Conservation (phyloP, 2,797 vertebrate species). For the Pelochelys cantorii region DNA sequence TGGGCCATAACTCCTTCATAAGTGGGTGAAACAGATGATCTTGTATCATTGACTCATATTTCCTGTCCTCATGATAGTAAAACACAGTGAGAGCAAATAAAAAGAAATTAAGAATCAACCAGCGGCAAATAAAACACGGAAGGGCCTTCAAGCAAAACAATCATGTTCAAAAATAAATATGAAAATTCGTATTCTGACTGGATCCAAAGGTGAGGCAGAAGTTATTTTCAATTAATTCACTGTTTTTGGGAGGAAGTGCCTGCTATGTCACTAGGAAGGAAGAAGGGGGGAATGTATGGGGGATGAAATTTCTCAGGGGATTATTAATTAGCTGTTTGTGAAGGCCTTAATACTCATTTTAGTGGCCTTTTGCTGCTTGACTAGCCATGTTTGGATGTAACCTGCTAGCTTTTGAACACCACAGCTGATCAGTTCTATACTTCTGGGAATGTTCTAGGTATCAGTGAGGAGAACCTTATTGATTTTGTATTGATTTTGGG, state of each 20-base stretch:
- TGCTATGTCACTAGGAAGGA: background rate
- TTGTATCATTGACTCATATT: slow-evolving; percentile 65
- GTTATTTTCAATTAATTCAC: background rate
- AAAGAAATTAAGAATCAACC: slow-evolving; percentile 55
- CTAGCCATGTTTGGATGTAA: background rate
- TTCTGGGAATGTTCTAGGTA: background rate
- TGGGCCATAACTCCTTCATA: slow-evolving; percentile 20
- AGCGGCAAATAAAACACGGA: slow-evolving; percentile 37
- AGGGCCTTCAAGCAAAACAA: slow-evolving; percentile 55
- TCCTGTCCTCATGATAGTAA: slow-evolving; percentile 59
- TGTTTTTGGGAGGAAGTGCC: background rate
- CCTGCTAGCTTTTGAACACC: background rate
- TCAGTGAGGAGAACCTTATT: background rate
- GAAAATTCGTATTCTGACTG: slow-evolving; percentile 2
- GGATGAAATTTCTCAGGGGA: slow-evolving; percentile 1
- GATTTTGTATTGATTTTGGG: background rate
- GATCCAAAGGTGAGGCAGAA: background rate
- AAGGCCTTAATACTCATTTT: background rate
- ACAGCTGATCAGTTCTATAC: background rate
- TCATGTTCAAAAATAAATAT: slow-evolving; percentile 16
- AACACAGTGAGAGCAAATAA: slow-evolving; percentile 54
- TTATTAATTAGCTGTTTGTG: background rate
- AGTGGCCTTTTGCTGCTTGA: background rate
- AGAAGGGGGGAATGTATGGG: slow-evolving; percentile 1
- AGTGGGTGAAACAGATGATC: slow-evolving; percentile 61